Conservation (phyloP, 2,888 invertebrate genomes). For the Xylota segnis region DNA sequence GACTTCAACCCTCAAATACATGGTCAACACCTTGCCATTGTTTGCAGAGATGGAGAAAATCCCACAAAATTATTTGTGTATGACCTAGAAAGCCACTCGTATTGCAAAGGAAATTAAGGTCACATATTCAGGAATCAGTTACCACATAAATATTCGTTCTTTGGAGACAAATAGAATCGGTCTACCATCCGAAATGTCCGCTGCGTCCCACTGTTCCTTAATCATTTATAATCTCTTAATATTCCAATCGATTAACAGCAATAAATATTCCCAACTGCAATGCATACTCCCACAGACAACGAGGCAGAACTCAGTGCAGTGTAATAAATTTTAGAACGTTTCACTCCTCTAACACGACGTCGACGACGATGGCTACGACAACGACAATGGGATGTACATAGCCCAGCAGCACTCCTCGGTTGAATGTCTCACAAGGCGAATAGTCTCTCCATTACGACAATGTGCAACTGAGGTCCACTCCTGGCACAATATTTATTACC, state of each 20-base stretch:
- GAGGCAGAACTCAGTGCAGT: slow-evolving; percentile 37
- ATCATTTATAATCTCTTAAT: slow-evolving; percentile 44
- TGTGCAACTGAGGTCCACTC: slow-evolving; percentile 41
- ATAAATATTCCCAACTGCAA: slow-evolving; percentile 39
- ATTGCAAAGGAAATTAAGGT: neutral
- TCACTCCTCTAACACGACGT: slow-evolving; percentile 1
- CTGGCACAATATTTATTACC: slow-evolving; percentile 40
- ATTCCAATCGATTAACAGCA: slow-evolving; percentile 54
- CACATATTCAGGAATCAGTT: neutral
- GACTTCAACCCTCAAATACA: too few relatives aligned
- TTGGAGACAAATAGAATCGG: neutral
- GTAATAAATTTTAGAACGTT: slow-evolving; percentile 49
- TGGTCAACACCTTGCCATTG: too few relatives aligned
- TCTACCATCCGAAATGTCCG: neutral
- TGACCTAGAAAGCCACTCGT: neutral
- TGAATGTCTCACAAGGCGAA: slow-evolving; percentile 5
- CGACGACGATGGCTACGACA: too few relatives aligned
- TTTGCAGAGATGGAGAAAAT: neutral
- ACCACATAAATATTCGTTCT: neutral
- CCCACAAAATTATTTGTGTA: neutral
- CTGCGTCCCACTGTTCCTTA: neutral
- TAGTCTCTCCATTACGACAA: slow-evolving; percentile 21
- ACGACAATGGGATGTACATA: slow-evolving; percentile 7
- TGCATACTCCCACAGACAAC: slow-evolving; percentile 24
- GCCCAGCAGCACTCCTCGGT: neutral